Percentiles rank a stretch among this genome's conserved stretches.
phyloP scores from a whole-genome alignment of 2,888 invertebrate genomes.

The Pollenia griseotomentosa region DNA sequence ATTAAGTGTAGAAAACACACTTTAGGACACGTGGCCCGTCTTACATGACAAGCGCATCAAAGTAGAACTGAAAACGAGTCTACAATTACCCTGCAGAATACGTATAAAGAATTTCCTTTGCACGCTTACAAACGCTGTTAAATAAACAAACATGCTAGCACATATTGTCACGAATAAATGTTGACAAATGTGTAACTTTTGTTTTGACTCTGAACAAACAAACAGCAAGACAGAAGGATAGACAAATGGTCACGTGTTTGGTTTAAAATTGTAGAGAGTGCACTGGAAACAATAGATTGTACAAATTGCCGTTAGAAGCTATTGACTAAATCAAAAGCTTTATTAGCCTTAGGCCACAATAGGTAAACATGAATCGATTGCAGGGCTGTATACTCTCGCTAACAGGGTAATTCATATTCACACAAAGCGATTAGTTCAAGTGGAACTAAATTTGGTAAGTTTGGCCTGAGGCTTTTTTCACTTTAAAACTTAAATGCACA shows the following conservation, averaged over 20 bases:
- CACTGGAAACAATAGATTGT: constrained; percentile 47
- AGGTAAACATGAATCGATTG: constrained; percentile 42
- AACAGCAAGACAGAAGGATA: constrained; percentile 30
- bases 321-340: constrained; percentile 61
- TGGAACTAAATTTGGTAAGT: constrained; percentile 62
- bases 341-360: constrained; percentile 63
- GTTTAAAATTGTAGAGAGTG: constrained; percentile 30
- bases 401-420: constrained; percentile 25
- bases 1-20: constrained; percentile 61
- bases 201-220: constrained; percentile 70
- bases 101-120: constrained; percentile 19
- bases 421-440: constrained; percentile 69
- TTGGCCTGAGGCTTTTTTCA: constrained; percentile 59
- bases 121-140: constrained; percentile 34
- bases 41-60: constrained; percentile 71
- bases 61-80: constrained; percentile 39
- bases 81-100: constrained; percentile 47
- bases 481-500: constrained; percentile 13
- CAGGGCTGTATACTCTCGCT: background rate
- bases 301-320: constrained; percentile 59
- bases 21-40: constrained; percentile 62
- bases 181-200: constrained; percentile 69
- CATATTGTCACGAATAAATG: constrained; percentile 64
- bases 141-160: constrained; percentile 29
- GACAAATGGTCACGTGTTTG: constrained; percentile 60